Evolutionary conservation across 2,113 vertebrate species (phyloP).

Genomic region (Cryptotis parvus): DNA sequence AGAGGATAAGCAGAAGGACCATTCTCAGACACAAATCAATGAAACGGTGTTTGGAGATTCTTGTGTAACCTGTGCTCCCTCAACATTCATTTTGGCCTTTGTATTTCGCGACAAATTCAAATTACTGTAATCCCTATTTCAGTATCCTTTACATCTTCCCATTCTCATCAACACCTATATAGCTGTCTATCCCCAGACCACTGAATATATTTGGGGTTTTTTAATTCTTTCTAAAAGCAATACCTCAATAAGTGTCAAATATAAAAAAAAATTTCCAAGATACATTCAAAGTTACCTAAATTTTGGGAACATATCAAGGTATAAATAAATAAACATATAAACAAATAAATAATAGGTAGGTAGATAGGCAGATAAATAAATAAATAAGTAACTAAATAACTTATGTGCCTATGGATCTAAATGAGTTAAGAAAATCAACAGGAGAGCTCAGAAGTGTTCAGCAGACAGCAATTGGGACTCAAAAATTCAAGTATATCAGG

Average conservation of each 20-base stretch:
- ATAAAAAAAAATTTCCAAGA: constrained; percentile 10
- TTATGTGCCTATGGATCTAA: neutral
- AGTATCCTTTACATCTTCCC: neutral
- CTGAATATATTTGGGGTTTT: neutral
- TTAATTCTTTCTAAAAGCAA: neutral
- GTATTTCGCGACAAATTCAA: neutral
- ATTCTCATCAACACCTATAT: neutral
- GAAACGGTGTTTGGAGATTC: neutral
- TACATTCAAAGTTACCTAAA: constrained; percentile 34
- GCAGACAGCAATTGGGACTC: neutral
- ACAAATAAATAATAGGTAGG: no score
- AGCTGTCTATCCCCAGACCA: neutral
- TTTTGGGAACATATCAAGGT: constrained; percentile 4
- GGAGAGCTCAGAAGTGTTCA: constrained; percentile 1
- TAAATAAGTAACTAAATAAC: no score
- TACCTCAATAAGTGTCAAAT: constrained; percentile 11
- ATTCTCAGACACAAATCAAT: neutral
- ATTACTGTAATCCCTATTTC: neutral
- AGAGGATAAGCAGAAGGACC: neutral
- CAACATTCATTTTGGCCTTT: constrained; percentile 23
- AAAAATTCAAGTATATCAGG: neutral
- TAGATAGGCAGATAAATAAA: no score
- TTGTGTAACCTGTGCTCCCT: neutral
- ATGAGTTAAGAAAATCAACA: neutral
- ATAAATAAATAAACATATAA: constrained; percentile 22